Evolutionary conservation across 2,113 vertebrate species (phyloP).

Genomic region (cat (Felis catus)): DNA sequence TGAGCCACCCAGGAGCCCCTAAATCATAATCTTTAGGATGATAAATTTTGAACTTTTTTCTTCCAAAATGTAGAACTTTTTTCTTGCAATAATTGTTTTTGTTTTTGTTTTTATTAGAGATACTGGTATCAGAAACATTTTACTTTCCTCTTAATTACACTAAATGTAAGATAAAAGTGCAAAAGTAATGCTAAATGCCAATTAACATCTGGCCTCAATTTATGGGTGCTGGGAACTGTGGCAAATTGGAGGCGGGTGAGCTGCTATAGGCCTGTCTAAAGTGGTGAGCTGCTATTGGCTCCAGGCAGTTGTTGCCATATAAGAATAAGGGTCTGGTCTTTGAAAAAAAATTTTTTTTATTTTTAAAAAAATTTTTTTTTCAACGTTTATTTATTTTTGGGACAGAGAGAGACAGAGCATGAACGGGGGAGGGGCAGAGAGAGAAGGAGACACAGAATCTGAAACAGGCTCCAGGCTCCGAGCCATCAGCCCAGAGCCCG

Average conservation of each 20-base stretch:
- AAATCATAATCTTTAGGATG: constrained; percentile 30
- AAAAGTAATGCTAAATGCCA: background rate
- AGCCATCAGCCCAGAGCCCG: no score
- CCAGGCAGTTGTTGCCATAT: background rate
- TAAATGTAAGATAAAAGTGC: background rate
- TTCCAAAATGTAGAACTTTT: background rate
- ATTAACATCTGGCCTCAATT: background rate
- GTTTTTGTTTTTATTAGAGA: background rate
- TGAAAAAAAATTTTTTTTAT: background rate
- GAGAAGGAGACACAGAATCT: no score
- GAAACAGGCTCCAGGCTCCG: no score
- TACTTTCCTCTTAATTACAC: background rate
- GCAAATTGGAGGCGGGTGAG: background rate
- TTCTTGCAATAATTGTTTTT: background rate
- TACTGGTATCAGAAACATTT: background rate
- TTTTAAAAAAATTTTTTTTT: no score
- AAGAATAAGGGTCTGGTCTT: background rate
- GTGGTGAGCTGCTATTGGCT: background rate
- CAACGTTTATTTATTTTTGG: no score
- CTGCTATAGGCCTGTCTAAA: background rate
- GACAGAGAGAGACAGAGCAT: no score
- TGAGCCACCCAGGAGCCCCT: background rate
- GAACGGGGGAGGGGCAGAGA: no score
- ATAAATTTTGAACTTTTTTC: background rate
- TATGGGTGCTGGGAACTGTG: background rate